These are phyloP conservation scores for Holothuria glaberrima DNA, from an alignment of 35 echinoderm and acorn worm genomes.

Conservation along the genomic window DNA sequence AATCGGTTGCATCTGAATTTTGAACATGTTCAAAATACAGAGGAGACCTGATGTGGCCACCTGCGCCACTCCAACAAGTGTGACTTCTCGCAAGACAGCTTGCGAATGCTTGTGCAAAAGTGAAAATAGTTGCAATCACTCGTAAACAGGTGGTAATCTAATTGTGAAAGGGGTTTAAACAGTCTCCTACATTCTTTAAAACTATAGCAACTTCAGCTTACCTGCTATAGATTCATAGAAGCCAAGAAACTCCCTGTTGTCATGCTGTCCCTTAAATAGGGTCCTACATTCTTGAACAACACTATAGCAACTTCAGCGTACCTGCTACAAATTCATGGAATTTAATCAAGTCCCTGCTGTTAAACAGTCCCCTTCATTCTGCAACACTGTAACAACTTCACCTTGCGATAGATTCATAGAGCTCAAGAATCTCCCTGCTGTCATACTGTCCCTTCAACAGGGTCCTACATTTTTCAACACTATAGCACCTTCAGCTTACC, in stretches of 20 bases:
- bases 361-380: too few species aligned
- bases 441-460: conserved; percentile 88
- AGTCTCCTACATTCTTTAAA: too few species aligned
- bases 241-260: conserved; percentile 92
- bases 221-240: conserved; percentile 92
- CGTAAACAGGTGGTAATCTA: too few species aligned
- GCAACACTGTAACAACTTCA: neutral
- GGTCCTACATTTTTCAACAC: neutral
- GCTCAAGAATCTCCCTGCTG: conserved; percentile 90
- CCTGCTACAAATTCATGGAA: conserved; percentile 52
- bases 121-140: too few species aligned
- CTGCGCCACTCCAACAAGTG: too few species aligned
- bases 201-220: conserved; percentile 24
- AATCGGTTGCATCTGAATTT: too few species aligned
- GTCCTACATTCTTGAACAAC: conserved; percentile 88
- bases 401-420: conserved; percentile 91
- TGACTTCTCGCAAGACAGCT: too few species aligned
- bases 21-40: too few species aligned
- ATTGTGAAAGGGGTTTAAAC: too few species aligned
- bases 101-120: too few species aligned
- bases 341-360: neutral
- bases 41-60: too few species aligned
- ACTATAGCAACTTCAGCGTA: conserved; percentile 73
- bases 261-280: conserved; percentile 81
- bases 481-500: neutral